phyloP scores from a whole-genome alignment of 2,113 vertebrate species.

The Panthera uncia region DNA sequence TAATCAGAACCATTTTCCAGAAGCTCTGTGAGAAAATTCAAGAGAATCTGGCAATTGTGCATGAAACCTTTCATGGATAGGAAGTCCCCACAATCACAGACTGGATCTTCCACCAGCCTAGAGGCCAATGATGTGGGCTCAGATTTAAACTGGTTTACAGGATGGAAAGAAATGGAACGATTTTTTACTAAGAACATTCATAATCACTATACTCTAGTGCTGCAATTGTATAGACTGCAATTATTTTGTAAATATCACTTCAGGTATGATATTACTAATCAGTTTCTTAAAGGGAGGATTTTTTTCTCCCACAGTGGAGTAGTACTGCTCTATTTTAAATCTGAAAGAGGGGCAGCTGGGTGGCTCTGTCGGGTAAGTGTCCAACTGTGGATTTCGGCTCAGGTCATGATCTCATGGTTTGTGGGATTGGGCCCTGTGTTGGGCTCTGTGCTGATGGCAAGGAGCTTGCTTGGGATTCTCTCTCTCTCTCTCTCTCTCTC shows the following conservation, averaged over 20 bases:
- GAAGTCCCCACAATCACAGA: not conserved
- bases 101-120: not conserved
- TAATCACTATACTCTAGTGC: not conserved
- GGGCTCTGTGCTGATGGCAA: too few relatives aligned
- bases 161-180: not conserved
- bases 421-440: too few relatives aligned
- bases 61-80: not conserved
- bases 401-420: too few relatives aligned
- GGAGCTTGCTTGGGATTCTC: too few relatives aligned
- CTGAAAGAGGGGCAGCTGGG: not conserved
- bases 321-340: not conserved
- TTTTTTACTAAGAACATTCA: not conserved
- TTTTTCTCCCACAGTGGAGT: not conserved
- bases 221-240: not conserved
- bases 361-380: too few relatives aligned
- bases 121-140: not conserved
- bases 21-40: slow-evolving; percentile 29
- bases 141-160: not conserved
- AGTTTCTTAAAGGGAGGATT: not conserved
- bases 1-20: not conserved
- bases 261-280: not conserved
- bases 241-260: not conserved
- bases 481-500: too few relatives aligned
- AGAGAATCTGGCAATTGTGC: not conserved
- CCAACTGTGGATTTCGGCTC: too few relatives aligned